phyloP scores from a whole-genome alignment of 2,888 invertebrate species.

The Subacronicta megacephala region DNA sequence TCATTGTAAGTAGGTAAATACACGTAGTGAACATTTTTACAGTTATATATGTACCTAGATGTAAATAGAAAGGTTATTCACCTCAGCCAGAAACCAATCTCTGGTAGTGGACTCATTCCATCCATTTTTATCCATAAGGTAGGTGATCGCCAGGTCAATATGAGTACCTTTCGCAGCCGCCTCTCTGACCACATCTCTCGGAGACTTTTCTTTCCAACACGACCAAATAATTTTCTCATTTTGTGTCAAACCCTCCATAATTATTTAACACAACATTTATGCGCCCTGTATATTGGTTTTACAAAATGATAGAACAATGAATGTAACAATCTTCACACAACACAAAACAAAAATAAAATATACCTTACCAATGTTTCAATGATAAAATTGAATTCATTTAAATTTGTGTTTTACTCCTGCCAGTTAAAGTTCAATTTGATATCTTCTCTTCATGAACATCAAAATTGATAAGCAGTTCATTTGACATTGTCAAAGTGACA shows the following conservation, averaged over 20 bases:
- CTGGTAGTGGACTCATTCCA: slow-evolving; percentile 86
- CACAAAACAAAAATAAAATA: slow-evolving; percentile 55
- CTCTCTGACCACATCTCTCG: slow-evolving; percentile 91
- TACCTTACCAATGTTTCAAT: slow-evolving; percentile 37
- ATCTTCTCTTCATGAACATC: slow-evolving; percentile 3
- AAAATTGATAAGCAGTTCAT: slow-evolving; percentile 6
- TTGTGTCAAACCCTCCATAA: slow-evolving; percentile 90
- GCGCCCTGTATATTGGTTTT: slow-evolving; percentile 28
- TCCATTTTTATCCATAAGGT: slow-evolving; percentile 88
- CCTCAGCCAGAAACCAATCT: slow-evolving; percentile 90
- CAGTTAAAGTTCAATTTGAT: slow-evolving; percentile 18
- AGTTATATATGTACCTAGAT: background rate
- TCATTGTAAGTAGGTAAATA: background rate
- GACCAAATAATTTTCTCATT: slow-evolving; percentile 91
- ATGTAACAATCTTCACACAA: slow-evolving; percentile 40
- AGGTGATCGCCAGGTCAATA: slow-evolving; percentile 89
- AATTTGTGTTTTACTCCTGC: background rate
- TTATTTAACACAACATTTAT: slow-evolving; percentile 42
- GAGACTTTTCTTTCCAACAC: slow-evolving; percentile 91
- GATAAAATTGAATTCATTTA: background rate
- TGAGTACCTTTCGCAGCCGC: slow-evolving; percentile 92
- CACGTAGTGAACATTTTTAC: background rate
- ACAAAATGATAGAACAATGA: slow-evolving; percentile 37
- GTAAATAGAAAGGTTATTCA: slow-evolving; percentile 63
- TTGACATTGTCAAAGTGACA: slow-evolving; percentile 45